These are phyloP conservation scores for Mormyrops boulengeri DNA, from an alignment of 2,797 vertebrate genomes.

Conservation along the genomic window DNA sequence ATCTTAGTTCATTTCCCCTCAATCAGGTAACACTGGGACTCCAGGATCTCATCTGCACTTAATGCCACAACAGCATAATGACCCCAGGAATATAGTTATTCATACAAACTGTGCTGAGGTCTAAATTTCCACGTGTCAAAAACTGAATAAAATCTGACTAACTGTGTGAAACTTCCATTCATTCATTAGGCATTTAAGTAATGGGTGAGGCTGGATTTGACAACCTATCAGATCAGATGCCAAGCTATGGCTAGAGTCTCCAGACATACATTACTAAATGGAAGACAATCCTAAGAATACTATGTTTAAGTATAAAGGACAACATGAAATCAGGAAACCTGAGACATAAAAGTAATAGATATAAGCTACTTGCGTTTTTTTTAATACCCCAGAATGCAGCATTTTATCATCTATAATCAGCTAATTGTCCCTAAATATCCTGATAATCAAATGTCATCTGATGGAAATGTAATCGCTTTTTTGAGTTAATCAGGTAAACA, in stretches of 20 bases:
- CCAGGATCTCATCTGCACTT: slow-evolving; percentile 36
- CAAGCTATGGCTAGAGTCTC: not conserved
- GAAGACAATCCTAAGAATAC: not conserved
- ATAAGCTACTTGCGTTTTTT: not conserved
- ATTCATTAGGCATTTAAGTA: not conserved
- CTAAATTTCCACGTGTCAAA: not conserved
- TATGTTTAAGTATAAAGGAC: not conserved
- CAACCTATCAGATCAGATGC: not conserved
- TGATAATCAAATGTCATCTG: not conserved
- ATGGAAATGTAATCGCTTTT: not conserved
- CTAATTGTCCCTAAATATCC: not conserved
- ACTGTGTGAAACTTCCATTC: not conserved
- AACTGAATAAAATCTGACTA: slow-evolving; percentile 9
- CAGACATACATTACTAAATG: not conserved
- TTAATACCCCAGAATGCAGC: not conserved
- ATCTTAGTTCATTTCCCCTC: slow-evolving; percentile 45
- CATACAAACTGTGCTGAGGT: not conserved
- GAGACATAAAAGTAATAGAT: not conserved
- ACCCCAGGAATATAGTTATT: slow-evolving; percentile 11
- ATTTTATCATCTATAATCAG: not conserved
- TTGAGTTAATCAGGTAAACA: not conserved
- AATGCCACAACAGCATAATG: slow-evolving; percentile 26
- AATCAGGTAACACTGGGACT: slow-evolving; percentile 43
- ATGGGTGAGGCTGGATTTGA: not conserved
- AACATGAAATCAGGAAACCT: not conserved